phyloP scores from a whole-genome alignment of 2,888 invertebrate species.

The Blastobasis lacticolella region DNA sequence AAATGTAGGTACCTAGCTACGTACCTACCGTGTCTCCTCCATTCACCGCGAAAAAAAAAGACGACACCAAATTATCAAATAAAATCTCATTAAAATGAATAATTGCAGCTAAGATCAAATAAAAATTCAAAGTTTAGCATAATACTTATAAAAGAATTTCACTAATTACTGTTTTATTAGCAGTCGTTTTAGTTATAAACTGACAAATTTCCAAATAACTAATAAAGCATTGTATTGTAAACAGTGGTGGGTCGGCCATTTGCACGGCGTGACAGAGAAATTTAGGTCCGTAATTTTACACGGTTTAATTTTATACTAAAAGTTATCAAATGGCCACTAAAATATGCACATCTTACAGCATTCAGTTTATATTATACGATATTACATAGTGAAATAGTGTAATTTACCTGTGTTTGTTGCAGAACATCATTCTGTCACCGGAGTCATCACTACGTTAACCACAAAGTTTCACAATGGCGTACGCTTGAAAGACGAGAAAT shows the following conservation, averaged over 20 bases:
- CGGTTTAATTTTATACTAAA: conserved; percentile 52
- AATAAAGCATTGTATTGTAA: conserved; percentile 66
- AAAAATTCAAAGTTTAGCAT: conserved; percentile 8
- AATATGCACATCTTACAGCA: conserved; percentile 58
- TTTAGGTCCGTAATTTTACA: conserved; percentile 72
- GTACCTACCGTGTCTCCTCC: too few species aligned
- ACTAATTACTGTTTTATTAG: conserved; percentile 33
- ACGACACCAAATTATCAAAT: too few species aligned
- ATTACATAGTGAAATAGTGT: conserved; percentile 56
- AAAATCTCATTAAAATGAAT: too few species aligned
- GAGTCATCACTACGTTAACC: conserved; percentile 64
- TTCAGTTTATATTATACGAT: conserved; percentile 32
- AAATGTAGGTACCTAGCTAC: too few species aligned
- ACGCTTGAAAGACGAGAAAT: conserved; percentile 39
- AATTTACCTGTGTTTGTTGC: conserved; percentile 68
- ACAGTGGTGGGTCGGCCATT: conserved; percentile 83
- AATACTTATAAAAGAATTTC: conserved; percentile 32
- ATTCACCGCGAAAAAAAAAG: too few species aligned
- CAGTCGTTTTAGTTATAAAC: conserved; percentile 27
- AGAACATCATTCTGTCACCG: conserved; percentile 69
- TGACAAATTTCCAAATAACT: conserved; percentile 29
- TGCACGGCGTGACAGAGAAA: conserved; percentile 79
- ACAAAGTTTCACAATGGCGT: conserved; percentile 70
- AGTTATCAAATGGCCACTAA: conserved; percentile 56
- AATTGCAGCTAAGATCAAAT: too few species aligned